phyloP scores from a whole-genome alignment of 2,888 invertebrate species.

The Ceramica pisi region DNA sequence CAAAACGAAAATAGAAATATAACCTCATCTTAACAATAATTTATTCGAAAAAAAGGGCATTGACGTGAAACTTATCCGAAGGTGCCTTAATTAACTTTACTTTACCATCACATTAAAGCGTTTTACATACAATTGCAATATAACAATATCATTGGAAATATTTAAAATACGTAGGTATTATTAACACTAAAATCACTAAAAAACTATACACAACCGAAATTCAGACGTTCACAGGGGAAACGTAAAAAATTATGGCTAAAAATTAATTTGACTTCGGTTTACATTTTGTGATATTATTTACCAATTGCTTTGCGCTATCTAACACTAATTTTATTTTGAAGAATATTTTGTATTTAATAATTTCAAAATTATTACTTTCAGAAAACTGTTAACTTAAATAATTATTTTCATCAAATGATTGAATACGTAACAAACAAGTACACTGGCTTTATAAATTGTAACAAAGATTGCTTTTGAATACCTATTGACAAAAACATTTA shows the following conservation, averaged over 20 bases:
- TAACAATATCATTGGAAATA: constrained; percentile 66
- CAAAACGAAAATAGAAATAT: constrained; percentile 55
- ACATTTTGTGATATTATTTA: constrained; percentile 79
- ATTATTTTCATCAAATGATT: constrained; percentile 9
- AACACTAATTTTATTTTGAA: constrained; percentile 30
- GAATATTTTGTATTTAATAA: constrained; percentile 28
- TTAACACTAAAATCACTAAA: constrained; percentile 65
- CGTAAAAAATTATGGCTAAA: constrained; percentile 63
- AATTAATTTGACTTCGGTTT: constrained; percentile 85
- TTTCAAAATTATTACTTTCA: constrained; percentile 11
- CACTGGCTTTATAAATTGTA: not conserved
- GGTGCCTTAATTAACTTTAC: constrained; percentile 62
- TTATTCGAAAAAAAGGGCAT: constrained; percentile 55
- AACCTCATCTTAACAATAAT: constrained; percentile 60
- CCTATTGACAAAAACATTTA: constrained; percentile 29
- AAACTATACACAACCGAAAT: constrained; percentile 79
- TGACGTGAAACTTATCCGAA: constrained; percentile 59
- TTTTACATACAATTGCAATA: constrained; percentile 67
- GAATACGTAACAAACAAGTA: not conserved
- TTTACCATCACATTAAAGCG: constrained; percentile 73
- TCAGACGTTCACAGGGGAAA: constrained; percentile 71
- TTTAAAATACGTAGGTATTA: constrained; percentile 65
- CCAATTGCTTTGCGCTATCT: constrained; percentile 73
- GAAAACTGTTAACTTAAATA: not conserved
- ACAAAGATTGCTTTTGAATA: not conserved